Conservation (phyloP, 2,113 vertebrate genomes). For the Coregonus clupeaformis region DNA sequence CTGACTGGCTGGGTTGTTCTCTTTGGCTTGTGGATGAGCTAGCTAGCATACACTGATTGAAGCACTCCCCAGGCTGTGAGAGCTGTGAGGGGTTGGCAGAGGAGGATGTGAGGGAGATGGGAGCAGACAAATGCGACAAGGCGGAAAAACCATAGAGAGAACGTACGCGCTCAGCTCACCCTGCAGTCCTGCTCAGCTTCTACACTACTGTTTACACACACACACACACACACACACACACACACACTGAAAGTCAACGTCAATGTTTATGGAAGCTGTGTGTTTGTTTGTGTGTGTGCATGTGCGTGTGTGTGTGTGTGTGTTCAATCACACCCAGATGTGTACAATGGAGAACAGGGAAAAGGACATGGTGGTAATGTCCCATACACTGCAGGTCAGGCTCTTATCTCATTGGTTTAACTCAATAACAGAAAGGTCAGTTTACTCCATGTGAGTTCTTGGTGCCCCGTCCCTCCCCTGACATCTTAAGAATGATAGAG, state of each 20-base stretch:
- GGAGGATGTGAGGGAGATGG: constrained; percentile 71
- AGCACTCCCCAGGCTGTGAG: constrained; percentile 64
- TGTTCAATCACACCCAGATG: constrained; percentile 46
- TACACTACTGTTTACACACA: constrained; percentile 46
- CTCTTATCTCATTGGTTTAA: constrained; percentile 69
- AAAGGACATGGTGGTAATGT: constrained; percentile 59
- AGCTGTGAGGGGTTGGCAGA: constrained; percentile 56
- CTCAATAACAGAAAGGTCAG: constrained; percentile 71
- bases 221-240: constrained; percentile 1
- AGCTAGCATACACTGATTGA: constrained; percentile 63
- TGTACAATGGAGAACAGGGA: constrained; percentile 61
- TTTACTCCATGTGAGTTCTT: constrained; percentile 34
- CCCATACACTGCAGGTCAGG: constrained; percentile 56
- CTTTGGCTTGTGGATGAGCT: constrained; percentile 62
- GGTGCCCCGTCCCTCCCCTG: constrained; percentile 50
- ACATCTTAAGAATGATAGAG: constrained; percentile 34
- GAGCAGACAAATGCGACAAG: constrained; percentile 75
- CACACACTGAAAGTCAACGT: neutral
- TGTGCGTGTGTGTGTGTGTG: neutral
- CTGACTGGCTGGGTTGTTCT: constrained; percentile 19
- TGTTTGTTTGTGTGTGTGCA: constrained; percentile 4
- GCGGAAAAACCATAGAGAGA: constrained; percentile 58
- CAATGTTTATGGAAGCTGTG: neutral
- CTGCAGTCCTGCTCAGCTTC: constrained; percentile 42
- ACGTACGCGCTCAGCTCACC: constrained; percentile 50